Percentiles rank a stretch among this genome's conserved stretches.
Evolutionary conservation across 2,797 vertebrate species (phyloP).

Genomic region (Mergus octosetaceus): DNA sequence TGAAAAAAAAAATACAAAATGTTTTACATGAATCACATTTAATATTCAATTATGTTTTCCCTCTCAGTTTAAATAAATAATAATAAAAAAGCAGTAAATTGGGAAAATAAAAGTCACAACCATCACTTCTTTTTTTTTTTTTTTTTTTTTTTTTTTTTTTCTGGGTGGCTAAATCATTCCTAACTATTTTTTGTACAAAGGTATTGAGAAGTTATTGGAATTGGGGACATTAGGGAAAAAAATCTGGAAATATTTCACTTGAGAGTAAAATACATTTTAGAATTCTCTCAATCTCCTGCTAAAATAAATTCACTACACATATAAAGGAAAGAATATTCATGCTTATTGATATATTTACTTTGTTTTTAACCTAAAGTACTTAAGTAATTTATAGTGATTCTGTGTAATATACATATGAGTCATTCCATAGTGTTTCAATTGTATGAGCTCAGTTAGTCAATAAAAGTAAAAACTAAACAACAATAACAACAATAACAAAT

Average conservation of each 20-base stretch:
- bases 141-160: background rate
- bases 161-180: background rate
- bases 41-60: background rate
- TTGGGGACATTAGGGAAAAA: background rate
- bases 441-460: background rate
- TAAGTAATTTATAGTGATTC: background rate
- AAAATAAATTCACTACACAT: background rate
- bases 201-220: background rate
- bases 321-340: background rate
- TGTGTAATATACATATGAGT: background rate
- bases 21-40: background rate
- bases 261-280: background rate
- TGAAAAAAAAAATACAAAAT: background rate
- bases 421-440: background rate
- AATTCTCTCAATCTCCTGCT: background rate
- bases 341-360: background rate
- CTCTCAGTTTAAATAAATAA: background rate
- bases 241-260: background rate
- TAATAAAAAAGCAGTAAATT: background rate
- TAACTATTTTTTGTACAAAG: background rate
- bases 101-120: background rate
- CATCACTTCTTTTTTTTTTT: background rate
- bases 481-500: background rate
- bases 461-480: background rate
- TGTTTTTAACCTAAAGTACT: background rate